Conservation (phyloP, 2,888 invertebrate genomes). For the Aspidiotus destructor region DNA sequence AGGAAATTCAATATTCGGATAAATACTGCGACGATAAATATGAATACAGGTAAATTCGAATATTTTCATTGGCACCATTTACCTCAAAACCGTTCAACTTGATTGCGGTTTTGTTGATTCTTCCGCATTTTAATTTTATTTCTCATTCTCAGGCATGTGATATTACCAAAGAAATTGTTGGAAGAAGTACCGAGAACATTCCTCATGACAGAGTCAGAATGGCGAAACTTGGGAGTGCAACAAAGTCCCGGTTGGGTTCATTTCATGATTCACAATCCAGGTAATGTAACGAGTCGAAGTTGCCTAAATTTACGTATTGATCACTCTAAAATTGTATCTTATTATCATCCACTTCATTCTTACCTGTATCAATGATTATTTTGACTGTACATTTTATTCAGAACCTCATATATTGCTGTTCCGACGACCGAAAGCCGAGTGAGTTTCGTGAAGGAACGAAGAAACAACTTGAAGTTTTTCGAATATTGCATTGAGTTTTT, state of each 20-base stretch:
- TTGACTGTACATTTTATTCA: no score
- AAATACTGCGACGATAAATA: conserved; percentile 85
- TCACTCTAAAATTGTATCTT: no score
- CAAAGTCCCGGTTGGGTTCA: conserved; percentile 96
- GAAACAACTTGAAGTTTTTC: no score
- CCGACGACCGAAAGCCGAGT: no score
- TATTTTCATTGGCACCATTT: background rate
- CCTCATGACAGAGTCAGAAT: conserved; percentile 86
- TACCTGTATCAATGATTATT: no score
- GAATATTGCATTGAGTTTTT: no score
- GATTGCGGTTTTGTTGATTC: background rate
- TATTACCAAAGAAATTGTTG: conserved; percentile 54
- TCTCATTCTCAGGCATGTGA: conserved; percentile 20
- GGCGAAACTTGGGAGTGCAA: conserved; percentile 89
- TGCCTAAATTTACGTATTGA: no score
- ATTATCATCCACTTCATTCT: no score
- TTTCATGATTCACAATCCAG: conserved; percentile 92
- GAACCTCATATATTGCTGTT: no score
- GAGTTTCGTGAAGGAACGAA: no score
- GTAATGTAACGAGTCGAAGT: conserved; percentile 42
- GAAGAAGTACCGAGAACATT: conserved; percentile 84
- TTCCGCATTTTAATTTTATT: conserved; percentile 48
- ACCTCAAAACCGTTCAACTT: background rate
- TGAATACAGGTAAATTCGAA: conserved; percentile 80
- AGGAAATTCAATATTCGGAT: conserved; percentile 80